Percentiles rank a stretch among this genome's conserved stretches.
phyloP scores from a whole-genome alignment of 2,113 vertebrate species.

The Pterocles gutturalis region DNA sequence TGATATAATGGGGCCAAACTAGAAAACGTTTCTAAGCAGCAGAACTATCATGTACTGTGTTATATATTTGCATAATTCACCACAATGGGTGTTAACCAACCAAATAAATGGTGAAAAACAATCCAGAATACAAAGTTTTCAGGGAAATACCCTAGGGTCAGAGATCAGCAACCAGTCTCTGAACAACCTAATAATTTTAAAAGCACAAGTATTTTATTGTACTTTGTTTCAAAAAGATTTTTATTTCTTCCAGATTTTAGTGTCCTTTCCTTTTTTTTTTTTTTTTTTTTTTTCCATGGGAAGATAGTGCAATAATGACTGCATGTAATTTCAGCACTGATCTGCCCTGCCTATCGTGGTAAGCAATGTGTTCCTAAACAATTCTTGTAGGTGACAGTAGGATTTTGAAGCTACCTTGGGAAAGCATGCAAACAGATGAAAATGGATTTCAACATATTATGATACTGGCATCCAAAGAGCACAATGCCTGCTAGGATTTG shows the following conservation, averaged over 20 bases:
- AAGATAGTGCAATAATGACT: not conserved
- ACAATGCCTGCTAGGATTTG: not conserved
- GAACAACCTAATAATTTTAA: conserved; percentile 27
- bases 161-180: not conserved
- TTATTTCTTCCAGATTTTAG: not conserved
- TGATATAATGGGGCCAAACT: not conserved
- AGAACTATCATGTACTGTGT: not conserved
- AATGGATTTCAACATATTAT: not conserved
- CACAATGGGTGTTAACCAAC: not conserved
- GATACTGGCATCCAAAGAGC: not conserved
- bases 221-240: conserved; percentile 39
- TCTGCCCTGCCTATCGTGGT: not conserved
- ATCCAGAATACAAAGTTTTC: conserved; percentile 9
- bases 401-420: not conserved
- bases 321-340: not conserved
- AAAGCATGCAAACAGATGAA: not conserved
- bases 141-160: not conserved
- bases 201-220: not conserved
- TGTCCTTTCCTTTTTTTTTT: not conserved
- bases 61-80: not conserved
- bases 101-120: conserved; percentile 16
- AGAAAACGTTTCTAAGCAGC: not conserved
- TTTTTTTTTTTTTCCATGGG: conserved; percentile 3
- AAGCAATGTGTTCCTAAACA: not conserved
- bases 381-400: not conserved